A percentile compares a stretch with the other conserved stretches of the same genome.
Conservation (phyloP, 1,140 invertebrate genomes). For the Dreissena polymorpha region DNA sequence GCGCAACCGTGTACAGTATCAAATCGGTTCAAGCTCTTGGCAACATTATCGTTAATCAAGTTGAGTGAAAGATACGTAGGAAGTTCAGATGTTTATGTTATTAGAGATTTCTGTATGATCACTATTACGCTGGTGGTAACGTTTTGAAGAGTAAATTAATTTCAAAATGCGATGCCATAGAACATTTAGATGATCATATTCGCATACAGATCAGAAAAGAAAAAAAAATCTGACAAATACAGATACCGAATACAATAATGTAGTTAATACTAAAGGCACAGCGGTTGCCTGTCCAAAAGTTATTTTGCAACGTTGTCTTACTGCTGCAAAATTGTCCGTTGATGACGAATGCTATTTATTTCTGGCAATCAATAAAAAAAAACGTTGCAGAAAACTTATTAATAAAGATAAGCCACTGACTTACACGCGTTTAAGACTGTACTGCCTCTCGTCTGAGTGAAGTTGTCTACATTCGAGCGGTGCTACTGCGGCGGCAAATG, state of each 20-base stretch:
- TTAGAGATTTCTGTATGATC: constrained; percentile 49
- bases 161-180: constrained; percentile 36
- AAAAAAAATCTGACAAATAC: constrained; percentile 52
- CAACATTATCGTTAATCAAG: constrained; percentile 8
- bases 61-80: constrained; percentile 34
- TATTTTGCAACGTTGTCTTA: constrained; percentile 32
- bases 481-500: constrained; percentile 21
- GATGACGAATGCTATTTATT: constrained; percentile 19
- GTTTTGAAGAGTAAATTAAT: constrained; percentile 39
- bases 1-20: neutral
- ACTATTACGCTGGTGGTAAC: constrained; percentile 16
- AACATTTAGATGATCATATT: constrained; percentile 29
- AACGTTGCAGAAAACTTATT: neutral
- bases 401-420: constrained; percentile 23
- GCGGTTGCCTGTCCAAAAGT: constrained; percentile 39
- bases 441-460: constrained; percentile 13
- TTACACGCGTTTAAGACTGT: constrained; percentile 12
- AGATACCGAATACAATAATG: constrained; percentile 23
- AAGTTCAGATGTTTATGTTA: too few species aligned
- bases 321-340: neutral
- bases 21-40: constrained; percentile 6
- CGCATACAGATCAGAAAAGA: constrained; percentile 28
- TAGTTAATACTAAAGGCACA: constrained; percentile 33
- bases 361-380: constrained; percentile 13
- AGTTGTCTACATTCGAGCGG: constrained; percentile 13